Evolutionary conservation across 2,113 vertebrate genomes (phyloP).

Genomic region (Aix galericulata): DNA sequence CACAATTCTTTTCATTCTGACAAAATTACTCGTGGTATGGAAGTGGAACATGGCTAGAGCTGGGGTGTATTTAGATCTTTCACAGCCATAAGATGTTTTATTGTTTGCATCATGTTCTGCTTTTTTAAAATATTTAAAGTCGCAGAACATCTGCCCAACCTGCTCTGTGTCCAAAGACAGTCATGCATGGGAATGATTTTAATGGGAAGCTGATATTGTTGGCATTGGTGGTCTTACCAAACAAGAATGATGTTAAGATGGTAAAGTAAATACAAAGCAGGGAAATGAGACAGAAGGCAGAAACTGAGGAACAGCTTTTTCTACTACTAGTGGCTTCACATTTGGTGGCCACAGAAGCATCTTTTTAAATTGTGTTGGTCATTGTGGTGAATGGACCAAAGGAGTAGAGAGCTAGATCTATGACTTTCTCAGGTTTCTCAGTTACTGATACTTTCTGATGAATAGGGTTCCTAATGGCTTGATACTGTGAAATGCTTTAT

Average conservation of each 20-base stretch:
- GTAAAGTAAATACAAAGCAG: not conserved
- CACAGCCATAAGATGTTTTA: not conserved
- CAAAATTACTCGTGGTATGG: not conserved
- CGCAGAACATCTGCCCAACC: too few species aligned
- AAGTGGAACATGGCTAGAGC: not conserved
- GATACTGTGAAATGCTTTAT: not conserved
- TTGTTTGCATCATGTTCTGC: not conserved
- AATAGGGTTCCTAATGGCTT: not conserved
- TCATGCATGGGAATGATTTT: not conserved
- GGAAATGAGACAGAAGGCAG: not conserved
- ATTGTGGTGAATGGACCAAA: not conserved
- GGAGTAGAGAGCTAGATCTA: not conserved
- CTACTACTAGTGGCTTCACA: not conserved
- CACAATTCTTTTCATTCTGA: not conserved
- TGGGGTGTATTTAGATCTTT: not conserved
- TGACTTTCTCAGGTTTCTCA: not conserved
- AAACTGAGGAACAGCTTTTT: not conserved
- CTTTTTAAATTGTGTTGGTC: not conserved
- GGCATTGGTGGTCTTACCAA: not conserved
- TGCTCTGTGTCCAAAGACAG: not conserved
- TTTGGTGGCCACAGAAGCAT: not conserved
- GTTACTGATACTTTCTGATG: not conserved
- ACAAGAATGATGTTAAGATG: not conserved
- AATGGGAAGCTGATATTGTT: not conserved
- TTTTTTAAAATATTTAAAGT: not conserved